Evolutionary conservation across 2,113 vertebrate species (phyloP).

Genomic region (Pterocles gutturalis): DNA sequence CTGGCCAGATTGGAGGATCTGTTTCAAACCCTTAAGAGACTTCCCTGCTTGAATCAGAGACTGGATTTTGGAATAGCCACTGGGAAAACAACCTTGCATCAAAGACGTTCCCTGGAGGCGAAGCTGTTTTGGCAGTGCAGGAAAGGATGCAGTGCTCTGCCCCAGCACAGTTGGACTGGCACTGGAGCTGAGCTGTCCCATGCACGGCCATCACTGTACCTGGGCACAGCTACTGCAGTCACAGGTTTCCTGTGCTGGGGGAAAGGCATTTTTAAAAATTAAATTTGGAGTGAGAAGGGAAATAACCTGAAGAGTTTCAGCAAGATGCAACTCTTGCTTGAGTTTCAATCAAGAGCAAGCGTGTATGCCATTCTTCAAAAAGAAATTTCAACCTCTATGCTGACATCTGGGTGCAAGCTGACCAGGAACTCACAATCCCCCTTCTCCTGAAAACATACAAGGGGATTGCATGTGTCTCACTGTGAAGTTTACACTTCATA

Average conservation of each 20-base stretch:
- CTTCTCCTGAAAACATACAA: neutral
- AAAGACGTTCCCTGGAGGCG: neutral
- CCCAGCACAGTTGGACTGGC: accelerated
- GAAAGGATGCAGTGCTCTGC: neutral
- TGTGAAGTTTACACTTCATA: conserved; percentile 17
- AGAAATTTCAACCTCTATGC: neutral
- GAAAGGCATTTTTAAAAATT: neutral
- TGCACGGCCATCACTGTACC: accelerated
- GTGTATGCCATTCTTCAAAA: neutral
- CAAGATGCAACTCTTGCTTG: neutral
- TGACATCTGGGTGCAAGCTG: neutral
- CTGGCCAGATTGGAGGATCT: neutral
- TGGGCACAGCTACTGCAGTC: neutral
- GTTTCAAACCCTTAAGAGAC: neutral
- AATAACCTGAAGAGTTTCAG: neutral
- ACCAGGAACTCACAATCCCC: neutral
- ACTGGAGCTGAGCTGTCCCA: neutral
- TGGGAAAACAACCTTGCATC: neutral
- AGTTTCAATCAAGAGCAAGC: neutral
- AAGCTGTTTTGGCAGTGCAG: neutral
- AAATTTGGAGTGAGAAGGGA: neutral
- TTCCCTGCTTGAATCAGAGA: neutral
- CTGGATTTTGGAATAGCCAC: neutral
- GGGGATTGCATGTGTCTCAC: neutral
- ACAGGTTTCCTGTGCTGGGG: neutral